These are phyloP conservation scores for Arrhamphus sclerolepis DNA, from an alignment of 2,797 vertebrate genomes.

Conservation along the genomic window DNA sequence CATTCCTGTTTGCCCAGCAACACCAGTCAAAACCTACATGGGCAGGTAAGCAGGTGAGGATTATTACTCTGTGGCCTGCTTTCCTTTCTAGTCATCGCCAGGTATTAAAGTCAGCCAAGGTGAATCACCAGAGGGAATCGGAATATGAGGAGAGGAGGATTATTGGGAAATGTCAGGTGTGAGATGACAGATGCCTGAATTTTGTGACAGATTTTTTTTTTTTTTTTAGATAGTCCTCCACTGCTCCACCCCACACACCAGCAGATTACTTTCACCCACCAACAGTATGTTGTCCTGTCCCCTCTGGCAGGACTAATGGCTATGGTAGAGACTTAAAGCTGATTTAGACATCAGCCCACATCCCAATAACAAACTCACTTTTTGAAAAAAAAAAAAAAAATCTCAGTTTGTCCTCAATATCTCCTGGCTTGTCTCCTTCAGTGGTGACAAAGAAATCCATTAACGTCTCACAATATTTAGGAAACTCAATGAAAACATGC, in stretches of 20 bases:
- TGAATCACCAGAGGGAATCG: slow-evolving; percentile 48
- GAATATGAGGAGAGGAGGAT: slow-evolving; percentile 42
- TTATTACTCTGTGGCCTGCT: slow-evolving; percentile 26
- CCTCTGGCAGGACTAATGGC: slow-evolving; percentile 37
- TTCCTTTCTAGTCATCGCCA: slow-evolving; percentile 23
- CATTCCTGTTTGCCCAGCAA: slow-evolving; percentile 36
- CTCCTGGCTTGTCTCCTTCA: slow-evolving; percentile 1
- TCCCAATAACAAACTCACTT: slow-evolving; percentile 33
- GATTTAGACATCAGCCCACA: slow-evolving; percentile 55
- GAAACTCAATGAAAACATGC: not conserved
- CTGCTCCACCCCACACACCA: slow-evolving; percentile 18
- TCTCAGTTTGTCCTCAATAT: slow-evolving; percentile 1
- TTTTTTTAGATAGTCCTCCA: too few species aligned
- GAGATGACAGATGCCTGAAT: slow-evolving; percentile 45
- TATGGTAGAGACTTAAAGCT: slow-evolving; percentile 42
- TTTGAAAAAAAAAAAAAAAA: not conserved
- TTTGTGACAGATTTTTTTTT: slow-evolving; percentile 46
- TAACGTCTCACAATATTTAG: slow-evolving; percentile 26
- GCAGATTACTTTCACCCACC: slow-evolving; percentile 61
- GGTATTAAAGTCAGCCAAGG: slow-evolving; percentile 49
- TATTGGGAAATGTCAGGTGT: slow-evolving; percentile 39
- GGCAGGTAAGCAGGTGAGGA: slow-evolving; percentile 10
- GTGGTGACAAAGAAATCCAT: slow-evolving; percentile 2
- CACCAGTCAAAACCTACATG: slow-evolving; percentile 10
- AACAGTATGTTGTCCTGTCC: slow-evolving; percentile 40